Evolutionary conservation across 2,113 vertebrate genomes (phyloP), one percentile per base, ranked within the genome.

Genomic region (Polypterus bichir): DNA sequence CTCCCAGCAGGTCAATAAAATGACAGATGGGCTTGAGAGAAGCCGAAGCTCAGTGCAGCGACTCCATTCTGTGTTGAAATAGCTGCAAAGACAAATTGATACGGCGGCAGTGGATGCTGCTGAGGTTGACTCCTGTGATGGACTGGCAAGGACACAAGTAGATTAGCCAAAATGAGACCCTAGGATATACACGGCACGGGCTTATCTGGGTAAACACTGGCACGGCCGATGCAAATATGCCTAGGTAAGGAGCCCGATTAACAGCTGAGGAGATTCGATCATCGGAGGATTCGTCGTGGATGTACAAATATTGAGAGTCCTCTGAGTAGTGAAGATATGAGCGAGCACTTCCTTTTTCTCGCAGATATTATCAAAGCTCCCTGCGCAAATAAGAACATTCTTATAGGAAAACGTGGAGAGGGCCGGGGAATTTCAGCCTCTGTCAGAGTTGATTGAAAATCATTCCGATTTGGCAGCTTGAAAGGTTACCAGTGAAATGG

Each of bases 181-280:
- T 27, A 27, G 27, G 27, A 27, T 27, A 27, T 27, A 27, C 27
- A 27, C 27, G 27, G 27, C 27, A 27, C 57, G 51, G 54, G 62
- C 45, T 70, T 61, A 68, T 3, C 57, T 27, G 51, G 57, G 62
- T 62, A 54, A 53, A 63, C 51, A 54, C 54, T 11, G 48, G 6
- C 59, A 60, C 51, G 62, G 52, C 57, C 53, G 76, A 83, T 84
- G 82, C 75, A 79, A 85, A 83, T 80, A 81, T 81, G 56, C 49
- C 27, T 27, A 27, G 27, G 27, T 2, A 27, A 27, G 27, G 27
- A 27, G 27, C 27, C 27, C 27, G 27, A 27, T 27, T 27, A 27
- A 27, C 27, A 27, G 27, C 27, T 27, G 27, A 27, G 27, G 27
- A 27, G 27, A 27, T 27, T 27, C 27, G 2, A 2, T 27, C 27